A percentile compares a stretch with the other conserved stretches of the same genome.
Conservation (phyloP, 2,797 vertebrate species). For the Microctenopoma stevenorrisi region DNA sequence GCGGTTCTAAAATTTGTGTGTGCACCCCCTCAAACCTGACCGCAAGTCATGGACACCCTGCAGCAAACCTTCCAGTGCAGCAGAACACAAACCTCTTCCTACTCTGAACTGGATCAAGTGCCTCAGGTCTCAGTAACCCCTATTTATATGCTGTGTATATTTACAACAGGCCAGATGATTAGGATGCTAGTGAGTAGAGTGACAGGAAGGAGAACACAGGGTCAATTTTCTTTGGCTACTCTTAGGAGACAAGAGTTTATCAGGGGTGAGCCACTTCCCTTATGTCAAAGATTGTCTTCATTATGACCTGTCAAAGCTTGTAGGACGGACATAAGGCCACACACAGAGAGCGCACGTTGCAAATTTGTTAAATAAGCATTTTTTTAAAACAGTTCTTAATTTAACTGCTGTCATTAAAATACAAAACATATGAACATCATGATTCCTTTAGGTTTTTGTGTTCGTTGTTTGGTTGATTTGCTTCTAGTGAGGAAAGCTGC, state of each 20-base stretch:
- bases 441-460: too few relatives aligned
- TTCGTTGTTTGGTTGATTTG: too few relatives aligned
- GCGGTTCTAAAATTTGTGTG: slow-evolving; percentile 66
- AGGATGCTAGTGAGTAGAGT: slow-evolving; percentile 75
- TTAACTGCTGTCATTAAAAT: too few relatives aligned
- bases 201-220: slow-evolving; percentile 70
- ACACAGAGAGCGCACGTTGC: too few relatives aligned
- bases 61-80: slow-evolving; percentile 63
- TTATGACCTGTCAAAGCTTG: slow-evolving; percentile 27
- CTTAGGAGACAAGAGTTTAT: slow-evolving; percentile 66
- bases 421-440: too few relatives aligned
- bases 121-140: slow-evolving; percentile 82
- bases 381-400: too few relatives aligned
- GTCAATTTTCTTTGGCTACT: slow-evolving; percentile 65
- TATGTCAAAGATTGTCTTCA: slow-evolving; percentile 52
- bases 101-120: slow-evolving; percentile 78
- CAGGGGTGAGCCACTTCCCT: slow-evolving; percentile 44
- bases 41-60: slow-evolving; percentile 75
- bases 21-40: slow-evolving; percentile 58
- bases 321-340: too few relatives aligned
- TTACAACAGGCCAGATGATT: slow-evolving; percentile 79
- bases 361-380: too few relatives aligned
- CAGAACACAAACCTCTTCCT: slow-evolving; percentile 77
- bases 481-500: too few relatives aligned
- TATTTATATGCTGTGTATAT: slow-evolving; percentile 86